Evolutionary conservation across 2,888 invertebrate species (phyloP).

Genomic region (Caenorhabditis sp.): DNA sequence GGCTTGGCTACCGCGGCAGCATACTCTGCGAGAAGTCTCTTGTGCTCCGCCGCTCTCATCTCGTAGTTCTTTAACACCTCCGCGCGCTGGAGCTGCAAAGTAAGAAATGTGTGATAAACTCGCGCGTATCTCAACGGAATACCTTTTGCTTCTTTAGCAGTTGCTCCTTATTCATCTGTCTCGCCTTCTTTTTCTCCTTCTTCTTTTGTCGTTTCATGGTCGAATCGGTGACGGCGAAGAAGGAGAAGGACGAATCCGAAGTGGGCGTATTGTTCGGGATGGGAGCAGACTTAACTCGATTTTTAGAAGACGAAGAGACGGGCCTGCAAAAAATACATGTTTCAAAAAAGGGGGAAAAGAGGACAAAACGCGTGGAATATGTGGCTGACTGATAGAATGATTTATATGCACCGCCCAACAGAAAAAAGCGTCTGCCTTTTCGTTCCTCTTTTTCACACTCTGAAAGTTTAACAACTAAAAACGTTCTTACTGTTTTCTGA

Average conservation of each 20-base stretch:
- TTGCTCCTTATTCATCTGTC: conserved; percentile 22
- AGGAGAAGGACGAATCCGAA: not conserved
- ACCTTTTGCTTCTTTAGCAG: conserved; percentile 7
- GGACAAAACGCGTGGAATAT: too few relatives aligned
- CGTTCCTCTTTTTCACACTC: too few relatives aligned
- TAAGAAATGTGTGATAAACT: not conserved
- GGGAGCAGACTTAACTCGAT: too few relatives aligned
- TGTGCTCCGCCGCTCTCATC: not conserved
- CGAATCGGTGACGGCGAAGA: not conserved
- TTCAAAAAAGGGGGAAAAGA: not conserved
- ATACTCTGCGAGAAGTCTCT: conserved; percentile 1
- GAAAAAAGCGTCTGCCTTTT: too few relatives aligned
- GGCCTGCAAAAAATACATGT: too few relatives aligned
- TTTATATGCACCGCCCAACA: too few relatives aligned
- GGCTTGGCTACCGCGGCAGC: conserved; percentile 28
- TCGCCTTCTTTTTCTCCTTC: conserved; percentile 18
- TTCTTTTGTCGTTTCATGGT: conserved; percentile 25
- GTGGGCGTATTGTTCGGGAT: not conserved
- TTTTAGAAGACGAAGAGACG: too few relatives aligned
- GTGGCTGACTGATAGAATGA: too few relatives aligned
- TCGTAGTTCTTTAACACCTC: not conserved
- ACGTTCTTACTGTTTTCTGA: too few relatives aligned
- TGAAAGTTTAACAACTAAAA: too few relatives aligned
- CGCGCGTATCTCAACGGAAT: not conserved
- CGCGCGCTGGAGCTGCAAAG: conserved; percentile 16